phyloP scores from a whole-genome alignment of 2,113 vertebrate genomes.

The Okapia johnstoni region DNA sequence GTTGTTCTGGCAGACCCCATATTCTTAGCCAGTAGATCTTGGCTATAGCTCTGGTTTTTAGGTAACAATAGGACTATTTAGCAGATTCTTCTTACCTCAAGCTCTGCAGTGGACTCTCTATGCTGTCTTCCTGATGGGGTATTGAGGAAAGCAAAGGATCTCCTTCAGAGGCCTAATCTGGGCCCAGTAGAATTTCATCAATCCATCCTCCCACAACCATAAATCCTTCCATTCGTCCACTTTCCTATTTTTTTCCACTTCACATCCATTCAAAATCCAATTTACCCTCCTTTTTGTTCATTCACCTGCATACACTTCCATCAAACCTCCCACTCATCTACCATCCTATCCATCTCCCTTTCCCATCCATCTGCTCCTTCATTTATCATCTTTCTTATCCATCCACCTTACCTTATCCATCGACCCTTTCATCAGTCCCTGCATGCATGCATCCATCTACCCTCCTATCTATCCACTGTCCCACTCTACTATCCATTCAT shows the following conservation, averaged over 20 bases:
- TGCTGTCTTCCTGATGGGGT: constrained; percentile 55
- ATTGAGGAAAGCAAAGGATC: constrained; percentile 27
- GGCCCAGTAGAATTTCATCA: not conserved
- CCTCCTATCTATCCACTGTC: not conserved
- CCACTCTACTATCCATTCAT: not conserved
- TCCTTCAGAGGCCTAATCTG: not conserved
- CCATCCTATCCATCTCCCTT: not conserved
- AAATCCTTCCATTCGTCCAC: not conserved
- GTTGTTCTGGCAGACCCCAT: not conserved
- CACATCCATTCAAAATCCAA: not conserved
- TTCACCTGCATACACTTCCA: not conserved
- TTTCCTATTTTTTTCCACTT: not conserved
- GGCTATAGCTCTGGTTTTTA: not conserved
- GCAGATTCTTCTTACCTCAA: constrained; percentile 61
- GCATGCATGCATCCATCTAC: not conserved
- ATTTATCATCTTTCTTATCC: not conserved
- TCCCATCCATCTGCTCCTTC: not conserved
- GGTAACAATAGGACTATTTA: not conserved
- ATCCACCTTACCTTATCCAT: not conserved
- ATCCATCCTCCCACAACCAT: not conserved
- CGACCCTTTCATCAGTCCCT: not conserved
- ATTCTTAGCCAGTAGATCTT: not conserved
- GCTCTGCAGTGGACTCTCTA: constrained; percentile 52
- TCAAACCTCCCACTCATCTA: not conserved
- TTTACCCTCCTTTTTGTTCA: not conserved